Evolutionary conservation across 2,113 vertebrate species (phyloP).

Genomic region (Periophthalmus modestus): DNA sequence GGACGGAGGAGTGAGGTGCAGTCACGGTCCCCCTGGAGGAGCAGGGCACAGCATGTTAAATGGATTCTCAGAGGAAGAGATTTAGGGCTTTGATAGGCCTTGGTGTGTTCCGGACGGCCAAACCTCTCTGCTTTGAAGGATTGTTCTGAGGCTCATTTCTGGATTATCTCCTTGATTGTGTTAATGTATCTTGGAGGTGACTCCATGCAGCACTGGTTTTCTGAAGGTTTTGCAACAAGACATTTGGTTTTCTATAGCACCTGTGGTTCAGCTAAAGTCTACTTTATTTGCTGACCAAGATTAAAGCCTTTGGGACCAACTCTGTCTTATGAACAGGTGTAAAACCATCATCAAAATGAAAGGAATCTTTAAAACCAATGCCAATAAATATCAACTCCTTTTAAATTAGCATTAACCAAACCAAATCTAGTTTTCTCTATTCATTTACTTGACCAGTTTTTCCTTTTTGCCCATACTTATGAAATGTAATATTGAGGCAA

Average conservation of each 20-base stretch:
- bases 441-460: too few species aligned
- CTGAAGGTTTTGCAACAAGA: slow-evolving; percentile 23
- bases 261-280: not conserved
- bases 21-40: slow-evolving; percentile 52
- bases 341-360: not conserved
- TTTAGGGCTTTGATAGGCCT: slow-evolving; percentile 71
- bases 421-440: too few species aligned
- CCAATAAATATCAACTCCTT: not conserved
- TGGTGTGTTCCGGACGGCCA: slow-evolving; percentile 62
- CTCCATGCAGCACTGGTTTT: slow-evolving; percentile 14
- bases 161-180: slow-evolving; percentile 49
- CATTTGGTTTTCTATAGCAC: slow-evolving; percentile 15
- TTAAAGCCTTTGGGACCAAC: not conserved
- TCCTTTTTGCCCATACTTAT: not conserved
- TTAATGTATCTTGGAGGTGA: slow-evolving; percentile 15
- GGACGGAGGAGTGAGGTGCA: slow-evolving; percentile 42
- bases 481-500: too few species aligned
- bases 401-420: not conserved
- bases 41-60: slow-evolving; percentile 74
- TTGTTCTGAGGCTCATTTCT: slow-evolving; percentile 64
- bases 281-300: not conserved
- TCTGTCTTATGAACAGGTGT: not conserved
- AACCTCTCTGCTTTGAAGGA: slow-evolving; percentile 68
- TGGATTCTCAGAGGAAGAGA: slow-evolving; percentile 74
- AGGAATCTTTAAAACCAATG: not conserved